phyloP scores from a whole-genome alignment of 92 coral and sea anemone species.

The Scolanthus callimorphus region DNA sequence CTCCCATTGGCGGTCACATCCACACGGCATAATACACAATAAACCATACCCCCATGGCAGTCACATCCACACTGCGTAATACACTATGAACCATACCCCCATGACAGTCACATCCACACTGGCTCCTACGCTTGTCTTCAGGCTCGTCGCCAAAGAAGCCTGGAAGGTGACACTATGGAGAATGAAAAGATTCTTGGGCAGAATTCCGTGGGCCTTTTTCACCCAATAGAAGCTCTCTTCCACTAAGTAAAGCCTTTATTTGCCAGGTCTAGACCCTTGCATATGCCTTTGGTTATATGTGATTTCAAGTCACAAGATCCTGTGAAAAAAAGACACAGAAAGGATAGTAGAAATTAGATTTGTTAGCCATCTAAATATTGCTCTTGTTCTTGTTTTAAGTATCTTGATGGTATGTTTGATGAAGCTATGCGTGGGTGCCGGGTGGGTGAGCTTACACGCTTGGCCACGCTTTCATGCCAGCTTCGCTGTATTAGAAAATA shows the following conservation, averaged over 20 bases:
- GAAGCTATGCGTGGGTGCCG: no score
- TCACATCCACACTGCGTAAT: conserved; percentile 47
- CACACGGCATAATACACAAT: no score
- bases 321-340: no score
- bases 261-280: conserved; percentile 67
- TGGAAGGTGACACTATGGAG: conserved; percentile 54
- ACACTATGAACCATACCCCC: conserved; percentile 16
- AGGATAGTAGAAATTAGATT: no score
- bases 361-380: no score
- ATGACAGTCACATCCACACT: conserved; percentile 59
- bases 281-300: conserved; percentile 69
- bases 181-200: conserved; percentile 31
- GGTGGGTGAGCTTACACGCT: no score
- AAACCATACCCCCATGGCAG: no score
- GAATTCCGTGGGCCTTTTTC: conserved; percentile 40
- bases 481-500: no score
- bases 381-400: no score
- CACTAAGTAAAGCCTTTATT: conserved; percentile 39
- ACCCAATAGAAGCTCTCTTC: conserved; percentile 68
- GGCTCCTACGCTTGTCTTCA: conserved; percentile 38
- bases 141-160: conserved; percentile 35
- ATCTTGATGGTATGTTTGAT: no score
- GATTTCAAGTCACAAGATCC: conserved; percentile 54
- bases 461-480: no score
- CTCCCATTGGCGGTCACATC: no score